These are phyloP conservation scores for Dermochelys coriacea DNA, from an alignment of 2,797 vertebrate genomes.

Conservation along the genomic window DNA sequence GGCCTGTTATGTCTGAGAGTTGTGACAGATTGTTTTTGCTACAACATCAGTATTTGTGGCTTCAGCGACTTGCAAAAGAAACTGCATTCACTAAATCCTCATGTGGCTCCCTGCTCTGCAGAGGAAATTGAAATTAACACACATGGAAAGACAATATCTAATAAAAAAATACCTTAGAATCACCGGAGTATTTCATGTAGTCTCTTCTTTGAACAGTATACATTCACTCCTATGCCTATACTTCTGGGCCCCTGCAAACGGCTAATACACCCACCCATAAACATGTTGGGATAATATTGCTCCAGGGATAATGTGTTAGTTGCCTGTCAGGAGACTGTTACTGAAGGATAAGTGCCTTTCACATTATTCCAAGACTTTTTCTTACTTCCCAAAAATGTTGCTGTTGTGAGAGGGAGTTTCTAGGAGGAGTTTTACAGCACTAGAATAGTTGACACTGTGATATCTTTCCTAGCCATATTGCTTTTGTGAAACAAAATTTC, in stretches of 20 bases:
- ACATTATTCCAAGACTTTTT: background rate
- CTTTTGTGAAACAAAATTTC: background rate
- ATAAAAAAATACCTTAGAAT: background rate
- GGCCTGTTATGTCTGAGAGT: constrained; percentile 6
- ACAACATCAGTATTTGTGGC: background rate
- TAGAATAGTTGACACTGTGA: background rate
- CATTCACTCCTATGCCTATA: background rate
- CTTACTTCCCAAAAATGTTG: background rate
- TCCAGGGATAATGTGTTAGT: background rate
- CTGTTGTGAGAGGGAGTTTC: background rate
- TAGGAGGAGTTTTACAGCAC: background rate
- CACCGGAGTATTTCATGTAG: background rate
- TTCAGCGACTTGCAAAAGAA: constrained; percentile 27
- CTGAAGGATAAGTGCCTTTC: fast-evolving
- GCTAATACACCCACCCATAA: background rate
- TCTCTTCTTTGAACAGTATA: background rate
- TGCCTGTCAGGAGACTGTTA: background rate
- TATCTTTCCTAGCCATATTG: background rate
- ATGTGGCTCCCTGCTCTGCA: background rate
- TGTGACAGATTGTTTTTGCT: background rate
- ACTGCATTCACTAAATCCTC: fast-evolving
- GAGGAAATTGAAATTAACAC: background rate
- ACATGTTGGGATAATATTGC: background rate
- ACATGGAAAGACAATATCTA: background rate
- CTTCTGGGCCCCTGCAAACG: background rate